Base-by-base conservation (phyloP, 2,888 invertebrate species). In the Cheiracanthium punctorium region DNA sequence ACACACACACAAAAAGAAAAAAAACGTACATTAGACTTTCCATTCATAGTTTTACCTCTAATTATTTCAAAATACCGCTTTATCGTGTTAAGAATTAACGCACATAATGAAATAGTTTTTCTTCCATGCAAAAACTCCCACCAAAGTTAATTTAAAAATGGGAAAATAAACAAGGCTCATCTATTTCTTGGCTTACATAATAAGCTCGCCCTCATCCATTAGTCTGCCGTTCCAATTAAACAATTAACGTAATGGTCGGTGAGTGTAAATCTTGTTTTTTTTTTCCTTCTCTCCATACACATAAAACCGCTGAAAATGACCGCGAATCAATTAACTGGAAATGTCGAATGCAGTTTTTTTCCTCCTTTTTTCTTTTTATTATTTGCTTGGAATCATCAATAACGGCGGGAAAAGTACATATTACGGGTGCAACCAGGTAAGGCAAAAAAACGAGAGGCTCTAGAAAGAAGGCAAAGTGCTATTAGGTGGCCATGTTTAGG, bases 291-390 rank as follows among this genome's bases (percentile, higher is more conserved):
- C 17, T 17, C 48, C 24, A 58, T 58, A 58, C 58, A 58, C 58
- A 58, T 20, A 58, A n/a, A 58, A 58, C 58, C 58, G 24, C 58
- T 24, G 58, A 58, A 58, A 58, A 58, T 58, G 58, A 58, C 58
- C 58, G 24, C 58, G 58, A 58, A 58, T 58, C 58, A 58, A 58
- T 58, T 58, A 58, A 58, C 58, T 58, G 58, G 58, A 58, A 58
- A 58, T 58, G 58, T 58, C 58, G 58, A 58, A 58, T 58, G 58
- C 24, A 24, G 20, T 58, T 58, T 24, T 58, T 24, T 58, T 24
- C 24, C 24, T 58, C 17, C 2, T 48, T n/a, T n/a, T 17, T 48
- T 48, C 14, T 17, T 24, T 12, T 17, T 58, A 24, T 20, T 8
- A 24, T 58, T 58, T 58, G 24, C 24, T 24, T 17, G 58, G 58